These are phyloP conservation scores for Bombylius discolor DNA, from an alignment of 2,888 invertebrate species.

Conservation along the genomic window DNA sequence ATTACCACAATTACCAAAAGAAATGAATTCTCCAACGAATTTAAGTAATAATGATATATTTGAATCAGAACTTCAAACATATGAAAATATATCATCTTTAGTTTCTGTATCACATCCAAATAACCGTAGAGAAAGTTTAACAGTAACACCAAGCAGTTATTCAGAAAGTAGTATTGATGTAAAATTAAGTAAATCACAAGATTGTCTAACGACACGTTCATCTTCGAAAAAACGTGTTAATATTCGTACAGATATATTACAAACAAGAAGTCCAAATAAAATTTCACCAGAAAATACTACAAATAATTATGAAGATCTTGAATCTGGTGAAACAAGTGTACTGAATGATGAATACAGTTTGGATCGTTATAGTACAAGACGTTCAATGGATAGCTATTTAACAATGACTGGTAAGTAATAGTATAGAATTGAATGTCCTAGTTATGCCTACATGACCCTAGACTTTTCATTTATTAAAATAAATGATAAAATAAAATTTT, in stretches of 20 bases:
- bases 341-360: slow-evolving; percentile 36
- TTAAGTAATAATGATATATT: slow-evolving; percentile 37
- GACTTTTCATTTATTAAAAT: too few species aligned
- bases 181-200: slow-evolving; percentile 32
- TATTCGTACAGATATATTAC: slow-evolving; percentile 42
- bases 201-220: slow-evolving; percentile 36
- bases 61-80: slow-evolving; percentile 35
- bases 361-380: slow-evolving; percentile 43
- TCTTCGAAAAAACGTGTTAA: slow-evolving; percentile 48
- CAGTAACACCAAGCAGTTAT: slow-evolving; percentile 35
- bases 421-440: neutral
- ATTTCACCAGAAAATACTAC: slow-evolving; percentile 10
- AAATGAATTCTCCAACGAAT: slow-evolving; percentile 17
- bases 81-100: slow-evolving; percentile 29
- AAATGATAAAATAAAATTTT: too few species aligned
- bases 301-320: slow-evolving; percentile 31
- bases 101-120: slow-evolving; percentile 12
- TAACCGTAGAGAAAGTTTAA: slow-evolving; percentile 20
- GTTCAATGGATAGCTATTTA: slow-evolving; percentile 45
- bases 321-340: slow-evolving; percentile 34
- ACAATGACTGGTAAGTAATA: slow-evolving; percentile 43
- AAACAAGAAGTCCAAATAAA: slow-evolving; percentile 26
- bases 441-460: too few species aligned
- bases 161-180: slow-evolving; percentile 34
- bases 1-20: slow-evolving; percentile 31